Percentiles rank a stretch among this genome's conserved stretches.
Conservation (phyloP, 2,888 invertebrate genomes). For the Tenthredo distinguenda region DNA sequence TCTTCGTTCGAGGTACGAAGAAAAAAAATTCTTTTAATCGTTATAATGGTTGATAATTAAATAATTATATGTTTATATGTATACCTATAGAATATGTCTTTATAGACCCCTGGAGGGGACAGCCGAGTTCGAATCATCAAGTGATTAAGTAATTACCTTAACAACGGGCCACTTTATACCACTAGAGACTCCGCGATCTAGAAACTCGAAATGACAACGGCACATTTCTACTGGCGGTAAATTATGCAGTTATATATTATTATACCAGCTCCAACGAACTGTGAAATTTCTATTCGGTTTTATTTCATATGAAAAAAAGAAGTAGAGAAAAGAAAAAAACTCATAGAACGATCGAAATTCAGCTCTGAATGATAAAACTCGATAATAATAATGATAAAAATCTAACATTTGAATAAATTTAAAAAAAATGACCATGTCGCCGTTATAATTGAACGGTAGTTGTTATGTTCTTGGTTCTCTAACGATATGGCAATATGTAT, state of each 20-base stretch:
- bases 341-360: no score
- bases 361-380: no score
- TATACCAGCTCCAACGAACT: neutral
- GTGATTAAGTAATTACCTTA: conserved; percentile 63
- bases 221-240: neutral
- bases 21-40: no score
- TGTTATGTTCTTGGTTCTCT: neutral
- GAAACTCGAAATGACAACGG: neutral
- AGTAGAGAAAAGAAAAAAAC: neutral
- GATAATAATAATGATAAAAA: neutral
- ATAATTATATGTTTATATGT: neutral
- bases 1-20: no score
- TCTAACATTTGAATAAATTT: neutral
- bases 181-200: neutral
- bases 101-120: neutral
- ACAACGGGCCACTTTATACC: conserved; percentile 60
- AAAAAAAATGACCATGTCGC: neutral
- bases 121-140: conserved; percentile 32
- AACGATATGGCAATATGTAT: neutral
- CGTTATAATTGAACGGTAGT: neutral
- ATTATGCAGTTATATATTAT: neutral
- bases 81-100: neutral
- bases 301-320: neutral
- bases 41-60: neutral
- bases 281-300: no score